Base-by-base conservation (phyloP, 2,113 vertebrate species). In the Notechis scutatus region DNA sequence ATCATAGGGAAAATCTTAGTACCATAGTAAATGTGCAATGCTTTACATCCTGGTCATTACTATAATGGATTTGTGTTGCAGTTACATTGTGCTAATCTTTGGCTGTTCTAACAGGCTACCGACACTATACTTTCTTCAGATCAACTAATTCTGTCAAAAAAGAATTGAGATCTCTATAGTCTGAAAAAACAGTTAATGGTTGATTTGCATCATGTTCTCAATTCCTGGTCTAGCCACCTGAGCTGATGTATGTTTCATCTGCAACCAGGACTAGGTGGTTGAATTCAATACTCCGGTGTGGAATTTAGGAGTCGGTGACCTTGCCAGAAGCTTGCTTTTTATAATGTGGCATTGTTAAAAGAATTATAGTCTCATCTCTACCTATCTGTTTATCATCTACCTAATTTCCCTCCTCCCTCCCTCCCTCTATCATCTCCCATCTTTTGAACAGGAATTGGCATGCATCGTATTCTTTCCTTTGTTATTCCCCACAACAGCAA, bases 241-340 rank as follows among this genome's bases (percentile, higher is more conserved):
- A 93, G 81, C 81, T 15, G 21, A 34, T 90, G 24, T 87, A 90
- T 5, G 20, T 87, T 90, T 64, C 92, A 87, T 87, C 45, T 18
- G 61, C 74, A 90, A 42, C 8, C 9, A n/a, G n/a, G 81, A 61
- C 55, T 93, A 64, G 90, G 74, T 64, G 56, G 89, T 86, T 81
- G 88, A 93, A 93, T 64, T 42, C 61, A 89, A 93, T 57, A 61
- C 81, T 61, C 45, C 54, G 92, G 3, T 61, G 24, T 39, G 74
- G 74, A 85, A 92, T 85, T 92, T 90, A 90, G 74, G 11, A 24
- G 74, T 85, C n/a, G 3, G 74, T 29, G 50, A 64, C 42, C 85
- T 87, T 56, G 90, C 29, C 23, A 64, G 57, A 64, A 29, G 10
- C 57, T 92, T 85, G 26, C 23, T 39, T 85, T 88, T 54, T 42